A percentile compares a stretch with the other conserved stretches of the same genome.
phyloP scores from a whole-genome alignment of 2,888 invertebrate species.

The Heliconius ismenius region DNA sequence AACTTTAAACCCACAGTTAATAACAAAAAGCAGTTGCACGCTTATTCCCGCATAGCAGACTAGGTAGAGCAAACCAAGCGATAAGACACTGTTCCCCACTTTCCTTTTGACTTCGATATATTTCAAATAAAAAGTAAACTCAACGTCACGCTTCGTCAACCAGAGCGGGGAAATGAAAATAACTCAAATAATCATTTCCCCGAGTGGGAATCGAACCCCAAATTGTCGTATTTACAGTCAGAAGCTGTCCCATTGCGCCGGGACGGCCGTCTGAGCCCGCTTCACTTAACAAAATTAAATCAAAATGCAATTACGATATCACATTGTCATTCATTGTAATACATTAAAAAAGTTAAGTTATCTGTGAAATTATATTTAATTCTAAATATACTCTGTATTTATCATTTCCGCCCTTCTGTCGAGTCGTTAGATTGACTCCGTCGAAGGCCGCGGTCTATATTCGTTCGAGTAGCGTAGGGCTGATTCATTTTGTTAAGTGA shows the following conservation, averaged over 20 bases:
- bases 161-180: background rate
- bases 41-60: no score
- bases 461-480: conserved; percentile 51
- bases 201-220: background rate
- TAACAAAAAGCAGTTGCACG: no score
- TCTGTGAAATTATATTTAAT: conserved; percentile 28
- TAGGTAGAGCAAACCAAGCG: no score
- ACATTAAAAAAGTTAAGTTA: background rate
- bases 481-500: conserved; percentile 56
- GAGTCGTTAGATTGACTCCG: conserved; percentile 52
- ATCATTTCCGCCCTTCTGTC: conserved; percentile 42
- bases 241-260: background rate
- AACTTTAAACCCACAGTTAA: no score
- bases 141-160: background rate
- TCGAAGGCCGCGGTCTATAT: conserved; percentile 68
- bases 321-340: background rate
- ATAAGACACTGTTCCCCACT: no score
- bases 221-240: no score
- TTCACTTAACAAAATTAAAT: background rate
- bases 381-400: conserved; percentile 39
- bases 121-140: no score
- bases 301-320: conserved; percentile 4
- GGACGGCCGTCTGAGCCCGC: background rate
- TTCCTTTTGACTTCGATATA: no score
- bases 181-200: no score